Percentiles rank a stretch among this genome's conserved stretches.
phyloP scores from a whole-genome alignment of 1,140 invertebrate genomes.

The Cherax destructor region DNA sequence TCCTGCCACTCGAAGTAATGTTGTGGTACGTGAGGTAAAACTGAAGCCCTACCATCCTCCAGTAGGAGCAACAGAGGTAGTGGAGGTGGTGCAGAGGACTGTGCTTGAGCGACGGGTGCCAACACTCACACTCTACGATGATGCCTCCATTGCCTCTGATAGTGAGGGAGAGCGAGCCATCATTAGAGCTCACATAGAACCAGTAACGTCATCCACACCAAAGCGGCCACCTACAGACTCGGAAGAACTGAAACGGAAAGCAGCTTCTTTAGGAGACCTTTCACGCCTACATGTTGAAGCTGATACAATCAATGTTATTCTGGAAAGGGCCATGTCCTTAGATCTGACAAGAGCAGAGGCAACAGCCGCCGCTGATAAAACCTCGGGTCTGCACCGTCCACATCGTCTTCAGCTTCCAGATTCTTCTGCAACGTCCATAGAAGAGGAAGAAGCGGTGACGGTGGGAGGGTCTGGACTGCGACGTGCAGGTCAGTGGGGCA shows the following conservation, averaged over 20 bases:
- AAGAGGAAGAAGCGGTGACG: constrained; percentile 54
- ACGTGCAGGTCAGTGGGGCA: constrained; percentile 61
- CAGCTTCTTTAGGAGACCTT: constrained; percentile 87
- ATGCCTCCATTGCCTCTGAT: constrained; percentile 53
- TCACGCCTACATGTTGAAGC: constrained; percentile 82
- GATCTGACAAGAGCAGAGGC: constrained; percentile 79
- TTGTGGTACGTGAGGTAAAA: constrained; percentile 55
- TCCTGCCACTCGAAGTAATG: constrained; percentile 14
- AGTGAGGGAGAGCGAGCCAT: constrained; percentile 57
- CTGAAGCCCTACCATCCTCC: constrained; percentile 45
- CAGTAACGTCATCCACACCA: constrained; percentile 33
- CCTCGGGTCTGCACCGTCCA: constrained; percentile 70
- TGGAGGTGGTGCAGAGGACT: constrained; percentile 46
- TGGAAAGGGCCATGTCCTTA: constrained; percentile 88
- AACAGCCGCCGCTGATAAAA: constrained; percentile 79
- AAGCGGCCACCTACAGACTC: constrained; percentile 58
- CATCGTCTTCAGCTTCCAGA: constrained; percentile 59
- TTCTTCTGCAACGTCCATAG: constrained; percentile 66
- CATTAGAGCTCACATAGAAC: constrained; percentile 15
- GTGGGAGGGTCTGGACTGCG: constrained; percentile 34
- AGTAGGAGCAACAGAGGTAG: constrained; percentile 25
- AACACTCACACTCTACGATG: constrained; percentile 11
- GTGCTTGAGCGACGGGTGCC: constrained; percentile 29
- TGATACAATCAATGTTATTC: constrained; percentile 76
- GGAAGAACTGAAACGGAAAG: constrained; percentile 84